A percentile compares a stretch with the other conserved stretches of the same genome.
Evolutionary conservation across 2,113 vertebrate genomes (phyloP).

Genomic region (Chaetura pelagica): DNA sequence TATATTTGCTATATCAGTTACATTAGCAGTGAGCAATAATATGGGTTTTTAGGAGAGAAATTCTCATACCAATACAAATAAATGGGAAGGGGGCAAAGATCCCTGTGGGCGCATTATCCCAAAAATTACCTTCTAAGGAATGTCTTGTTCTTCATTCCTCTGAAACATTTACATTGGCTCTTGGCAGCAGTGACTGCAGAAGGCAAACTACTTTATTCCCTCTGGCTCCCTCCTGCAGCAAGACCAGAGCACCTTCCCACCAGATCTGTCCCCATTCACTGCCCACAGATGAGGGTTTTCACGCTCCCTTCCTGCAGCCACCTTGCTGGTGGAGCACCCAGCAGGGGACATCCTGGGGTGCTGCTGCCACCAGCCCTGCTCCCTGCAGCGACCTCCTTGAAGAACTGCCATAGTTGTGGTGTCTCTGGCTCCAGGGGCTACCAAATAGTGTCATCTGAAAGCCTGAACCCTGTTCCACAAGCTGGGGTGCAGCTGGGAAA

Average conservation of each 20-base stretch:
- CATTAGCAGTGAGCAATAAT: constrained; percentile 7
- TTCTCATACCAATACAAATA: constrained; percentile 11
- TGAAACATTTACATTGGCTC: neutral
- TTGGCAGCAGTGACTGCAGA: neutral
- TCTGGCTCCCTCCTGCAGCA: neutral
- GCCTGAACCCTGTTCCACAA: neutral
- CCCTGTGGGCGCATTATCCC: neutral
- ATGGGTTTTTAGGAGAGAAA: neutral
- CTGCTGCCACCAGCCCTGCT: neutral
- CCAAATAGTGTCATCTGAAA: neutral
- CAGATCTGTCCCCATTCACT: accelerated
- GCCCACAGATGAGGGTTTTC: accelerated
- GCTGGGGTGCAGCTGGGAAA: neutral
- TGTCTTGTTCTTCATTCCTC: neutral
- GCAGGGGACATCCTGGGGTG: neutral
- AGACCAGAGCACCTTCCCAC: neutral
- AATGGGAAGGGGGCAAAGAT: neutral
- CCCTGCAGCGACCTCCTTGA: neutral
- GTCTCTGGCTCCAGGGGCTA: neutral
- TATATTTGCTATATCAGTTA: neutral
- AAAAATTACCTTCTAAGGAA: neutral
- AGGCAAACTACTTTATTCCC: neutral
- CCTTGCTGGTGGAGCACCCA: accelerated
- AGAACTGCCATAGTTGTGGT: accelerated
- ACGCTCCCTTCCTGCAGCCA: neutral